Conservation (phyloP, 2,797 vertebrate species). For the Hydrolagus colliei region DNA sequence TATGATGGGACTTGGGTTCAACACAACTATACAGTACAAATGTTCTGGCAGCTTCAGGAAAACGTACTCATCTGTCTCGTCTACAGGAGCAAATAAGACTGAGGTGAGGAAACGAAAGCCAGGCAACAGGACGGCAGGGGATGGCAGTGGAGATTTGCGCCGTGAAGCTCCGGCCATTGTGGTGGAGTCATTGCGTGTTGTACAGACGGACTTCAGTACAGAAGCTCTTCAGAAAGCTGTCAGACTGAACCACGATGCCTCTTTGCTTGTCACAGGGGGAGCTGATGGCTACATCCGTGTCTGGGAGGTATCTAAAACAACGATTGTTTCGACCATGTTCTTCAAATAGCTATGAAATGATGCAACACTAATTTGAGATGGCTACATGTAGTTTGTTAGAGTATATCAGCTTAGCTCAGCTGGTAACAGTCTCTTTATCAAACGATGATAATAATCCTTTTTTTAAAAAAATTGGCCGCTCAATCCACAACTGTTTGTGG, state of each 20-base stretch:
- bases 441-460: background rate
- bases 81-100: slow-evolving; percentile 13
- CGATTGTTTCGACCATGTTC: background rate
- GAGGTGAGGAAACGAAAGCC: slow-evolving; percentile 40
- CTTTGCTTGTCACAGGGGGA: slow-evolving; percentile 76
- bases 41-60: background rate
- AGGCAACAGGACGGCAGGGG: slow-evolving; percentile 2
- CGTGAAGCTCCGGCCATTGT: slow-evolving; percentile 53
- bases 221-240: slow-evolving; percentile 87
- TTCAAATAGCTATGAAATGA: background rate
- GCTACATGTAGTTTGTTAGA: background rate
- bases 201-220: slow-evolving; percentile 75
- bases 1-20: slow-evolving; percentile 35
- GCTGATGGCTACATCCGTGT: slow-evolving; percentile 75
- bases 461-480: too few relatives aligned
- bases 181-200: slow-evolving; percentile 61
- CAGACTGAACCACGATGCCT: slow-evolving; percentile 67
- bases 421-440: background rate
- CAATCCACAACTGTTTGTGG: too few relatives aligned
- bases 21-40: too few relatives aligned
- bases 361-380: background rate
- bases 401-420: background rate
- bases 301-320: slow-evolving; percentile 72
- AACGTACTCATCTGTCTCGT: background rate
- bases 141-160: slow-evolving; percentile 39